Conservation (phyloP, 2,888 invertebrate species). For the Drosophila mercatorum region DNA sequence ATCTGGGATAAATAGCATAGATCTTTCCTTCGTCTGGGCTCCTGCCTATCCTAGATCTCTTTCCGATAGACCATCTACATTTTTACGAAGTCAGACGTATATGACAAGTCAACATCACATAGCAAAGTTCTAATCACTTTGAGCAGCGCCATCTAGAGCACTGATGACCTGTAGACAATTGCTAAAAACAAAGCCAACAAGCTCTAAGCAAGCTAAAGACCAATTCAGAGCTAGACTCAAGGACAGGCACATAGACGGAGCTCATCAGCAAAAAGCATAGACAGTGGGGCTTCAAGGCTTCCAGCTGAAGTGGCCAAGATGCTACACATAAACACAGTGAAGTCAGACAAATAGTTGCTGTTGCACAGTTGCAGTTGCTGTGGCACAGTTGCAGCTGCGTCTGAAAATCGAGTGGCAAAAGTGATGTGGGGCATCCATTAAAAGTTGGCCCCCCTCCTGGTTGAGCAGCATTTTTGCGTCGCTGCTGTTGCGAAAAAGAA, state of each 20-base stretch:
- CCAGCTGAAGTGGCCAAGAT: conserved; percentile 27
- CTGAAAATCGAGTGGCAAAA: conserved; percentile 54
- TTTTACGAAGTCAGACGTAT: too few species aligned
- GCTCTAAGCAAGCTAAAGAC: not conserved
- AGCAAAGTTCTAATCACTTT: not conserved
- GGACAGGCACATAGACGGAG: conserved; percentile 11
- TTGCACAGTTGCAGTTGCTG: conserved; percentile 39
- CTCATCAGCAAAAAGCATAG: not conserved
- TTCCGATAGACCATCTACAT: too few species aligned
- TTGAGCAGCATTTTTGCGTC: conserved; percentile 73
- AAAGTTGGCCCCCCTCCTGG: conserved; percentile 61
- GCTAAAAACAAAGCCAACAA: not conserved
- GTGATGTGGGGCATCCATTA: conserved; percentile 57
- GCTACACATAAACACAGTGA: conserved; percentile 40
- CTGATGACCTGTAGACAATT: conserved; percentile 1
- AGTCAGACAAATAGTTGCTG: conserved; percentile 7
- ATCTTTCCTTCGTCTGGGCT: too few species aligned
- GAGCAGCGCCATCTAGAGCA: conserved; percentile 1
- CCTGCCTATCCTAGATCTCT: too few species aligned
- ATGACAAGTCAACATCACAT: too few species aligned
- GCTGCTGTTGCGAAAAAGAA: conserved; percentile 73
- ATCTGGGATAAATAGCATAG: too few species aligned
- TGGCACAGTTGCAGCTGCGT: conserved; percentile 62
- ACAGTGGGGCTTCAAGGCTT: conserved; percentile 4
- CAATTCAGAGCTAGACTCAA: conserved; percentile 4